Conservation (phyloP, 2,113 vertebrate species). For the Oreochromis spilurus region DNA sequence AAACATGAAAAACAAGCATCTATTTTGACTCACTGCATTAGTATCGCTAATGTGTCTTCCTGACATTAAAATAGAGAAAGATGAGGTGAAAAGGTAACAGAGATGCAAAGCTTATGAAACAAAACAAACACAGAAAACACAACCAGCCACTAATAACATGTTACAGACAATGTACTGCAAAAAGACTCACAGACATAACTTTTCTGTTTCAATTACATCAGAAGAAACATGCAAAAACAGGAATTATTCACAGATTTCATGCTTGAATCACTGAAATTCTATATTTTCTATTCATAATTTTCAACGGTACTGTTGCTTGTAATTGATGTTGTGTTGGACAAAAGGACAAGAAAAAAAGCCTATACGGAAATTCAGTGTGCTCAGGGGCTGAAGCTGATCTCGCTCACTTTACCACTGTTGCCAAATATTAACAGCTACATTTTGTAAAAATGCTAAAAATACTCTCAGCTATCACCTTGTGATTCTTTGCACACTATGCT, state of each 20-base stretch:
- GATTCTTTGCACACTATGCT: background rate
- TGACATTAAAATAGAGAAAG: background rate
- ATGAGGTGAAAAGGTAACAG: background rate
- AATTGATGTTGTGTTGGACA: background rate
- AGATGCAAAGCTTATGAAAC: background rate
- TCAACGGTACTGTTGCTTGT: background rate
- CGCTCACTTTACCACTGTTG: background rate
- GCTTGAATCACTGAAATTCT: background rate
- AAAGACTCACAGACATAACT: background rate
- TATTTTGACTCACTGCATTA: background rate
- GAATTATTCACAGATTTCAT: background rate
- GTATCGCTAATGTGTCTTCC: background rate
- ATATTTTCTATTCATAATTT: background rate
- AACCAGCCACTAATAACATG: background rate
- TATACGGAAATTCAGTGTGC: background rate
- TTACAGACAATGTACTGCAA: background rate
- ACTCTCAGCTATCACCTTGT: background rate
- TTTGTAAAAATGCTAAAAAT: background rate
- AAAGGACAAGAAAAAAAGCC: background rate
- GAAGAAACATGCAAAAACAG: background rate
- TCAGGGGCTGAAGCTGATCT: background rate
- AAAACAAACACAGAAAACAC: background rate
- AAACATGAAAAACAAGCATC: background rate
- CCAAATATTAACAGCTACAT: background rate
- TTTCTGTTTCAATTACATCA: background rate